Percentiles rank a stretch among this genome's conserved stretches.
Evolutionary conservation across 2,888 invertebrate species (phyloP).

Genomic region (Phragmatobia fuliginosa): DNA sequence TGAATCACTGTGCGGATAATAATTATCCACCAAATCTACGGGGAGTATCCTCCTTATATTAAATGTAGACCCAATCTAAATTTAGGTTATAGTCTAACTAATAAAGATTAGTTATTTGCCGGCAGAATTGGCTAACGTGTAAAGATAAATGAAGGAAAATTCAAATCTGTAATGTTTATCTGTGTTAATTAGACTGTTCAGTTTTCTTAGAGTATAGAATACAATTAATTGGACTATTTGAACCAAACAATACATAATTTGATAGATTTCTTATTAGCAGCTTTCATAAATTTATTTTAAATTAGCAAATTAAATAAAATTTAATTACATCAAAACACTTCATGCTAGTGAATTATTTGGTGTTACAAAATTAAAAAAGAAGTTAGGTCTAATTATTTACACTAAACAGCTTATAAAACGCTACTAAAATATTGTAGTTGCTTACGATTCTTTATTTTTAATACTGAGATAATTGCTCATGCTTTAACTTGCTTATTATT

Average conservation of each 20-base stretch:
- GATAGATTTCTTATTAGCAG: neutral
- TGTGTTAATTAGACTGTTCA: too few relatives aligned
- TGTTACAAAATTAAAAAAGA: too few relatives aligned
- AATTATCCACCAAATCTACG: constrained; percentile 53
- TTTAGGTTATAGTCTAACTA: neutral
- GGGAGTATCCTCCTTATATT: constrained; percentile 40
- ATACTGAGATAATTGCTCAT: neutral
- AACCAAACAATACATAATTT: neutral
- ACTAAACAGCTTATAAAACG: too few relatives aligned
- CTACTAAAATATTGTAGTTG: too few relatives aligned
- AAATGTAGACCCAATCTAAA: constrained; percentile 41
- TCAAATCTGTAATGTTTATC: too few relatives aligned
- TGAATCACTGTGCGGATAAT: constrained; percentile 60
- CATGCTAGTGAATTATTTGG: too few relatives aligned
- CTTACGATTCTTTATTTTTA: neutral
- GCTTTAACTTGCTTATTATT: neutral
- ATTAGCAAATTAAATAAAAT: too few relatives aligned
- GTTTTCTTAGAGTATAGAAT: too few relatives aligned
- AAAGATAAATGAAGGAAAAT: neutral
- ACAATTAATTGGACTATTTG: neutral
- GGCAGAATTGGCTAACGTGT: neutral
- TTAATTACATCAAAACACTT: too few relatives aligned
- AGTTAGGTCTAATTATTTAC: too few relatives aligned
- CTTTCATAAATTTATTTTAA: too few relatives aligned
- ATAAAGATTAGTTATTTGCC: neutral